Base-by-base conservation (phyloP, 2,797 vertebrate genomes). In the Emys orbicularis region DNA sequence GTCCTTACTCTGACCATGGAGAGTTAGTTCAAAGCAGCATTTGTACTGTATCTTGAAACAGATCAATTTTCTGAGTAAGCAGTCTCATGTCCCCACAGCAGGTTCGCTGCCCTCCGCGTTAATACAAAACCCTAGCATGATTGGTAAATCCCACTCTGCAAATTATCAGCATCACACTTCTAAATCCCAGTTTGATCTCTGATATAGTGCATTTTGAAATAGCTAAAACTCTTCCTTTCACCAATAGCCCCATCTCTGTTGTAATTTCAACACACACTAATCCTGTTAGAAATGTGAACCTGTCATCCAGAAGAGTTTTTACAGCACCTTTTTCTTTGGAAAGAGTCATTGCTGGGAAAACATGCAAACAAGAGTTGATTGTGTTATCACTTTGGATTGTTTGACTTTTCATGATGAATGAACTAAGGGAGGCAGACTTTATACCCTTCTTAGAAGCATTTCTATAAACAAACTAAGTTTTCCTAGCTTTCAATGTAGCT, bases 401-500 rank as follows among this genome's bases (percentile, higher is more conserved):
- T 95, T 90, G 90, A 92, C 83, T 0, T 91, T 72, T 87, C 59
- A 72, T 65, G 54, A 92, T 79, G 21, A 96, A 97, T 54, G 23
- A 79, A 90, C 84, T 95, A 91, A 89, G 79, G 86, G 84, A 94
- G 47, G 91, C 86, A 96, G 83, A 89, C 79, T 81, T 95, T 94
- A 92, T 29, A 91, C 72, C 90, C 85, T 90, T 89, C 96, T 96
- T 84, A 91, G 93, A 96, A 96, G 94, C 93, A 94, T 56, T 79
- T 96, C 89, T 95, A 97, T 89, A 83, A 97, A 95, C 92, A 96
- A 56, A 61, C 23, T n/a, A 15, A 2, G 61, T 83, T 94, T 57
- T 92, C 87, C 90, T 89, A 87, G 88, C 96, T 96, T 97, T 97
- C 94, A 96, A 95, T 18, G 56, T 77, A 98, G 96, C 88, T 98